A percentile compares a stretch with the other conserved stretches of the same genome.
phyloP scores from a whole-genome alignment of 53 echinoderm and acorn worm species.

The Patiria pectinifera region DNA sequence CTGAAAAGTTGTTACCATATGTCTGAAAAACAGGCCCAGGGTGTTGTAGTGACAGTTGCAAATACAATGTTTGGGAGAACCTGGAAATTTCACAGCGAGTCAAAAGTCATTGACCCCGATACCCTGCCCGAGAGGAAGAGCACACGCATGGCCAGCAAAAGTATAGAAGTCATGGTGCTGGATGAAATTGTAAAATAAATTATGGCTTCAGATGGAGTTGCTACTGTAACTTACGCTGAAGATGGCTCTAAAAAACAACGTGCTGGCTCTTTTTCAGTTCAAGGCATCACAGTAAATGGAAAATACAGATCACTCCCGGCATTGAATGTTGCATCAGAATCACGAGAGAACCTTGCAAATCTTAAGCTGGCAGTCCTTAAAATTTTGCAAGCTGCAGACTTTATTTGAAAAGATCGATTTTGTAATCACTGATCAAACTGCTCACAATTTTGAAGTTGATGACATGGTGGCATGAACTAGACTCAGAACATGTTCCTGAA shows the following conservation, averaged over 20 bases:
- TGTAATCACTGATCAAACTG: conserved; percentile 38
- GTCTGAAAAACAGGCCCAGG: conserved; percentile 20
- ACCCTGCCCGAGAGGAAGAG: conserved; percentile 23
- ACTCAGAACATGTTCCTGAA: neutral
- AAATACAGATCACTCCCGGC: conserved; percentile 10
- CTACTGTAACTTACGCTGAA: conserved; percentile 18
- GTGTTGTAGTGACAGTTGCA: conserved; percentile 32
- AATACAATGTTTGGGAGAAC: conserved; percentile 20
- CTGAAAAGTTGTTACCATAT: conserved; percentile 34
- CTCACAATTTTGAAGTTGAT: conserved; percentile 44
- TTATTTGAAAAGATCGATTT: conserved; percentile 38
- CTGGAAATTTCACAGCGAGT: conserved; percentile 20
- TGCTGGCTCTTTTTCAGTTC: conserved; percentile 36
- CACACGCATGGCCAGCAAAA: conserved; percentile 23
- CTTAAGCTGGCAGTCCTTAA: conserved; percentile 15
- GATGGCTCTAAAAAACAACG: conserved; percentile 37
- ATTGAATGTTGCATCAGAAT: conserved; percentile 14
- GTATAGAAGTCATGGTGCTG: conserved; percentile 13
- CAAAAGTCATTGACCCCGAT: conserved; percentile 27
- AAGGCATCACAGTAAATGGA: conserved; percentile 27
- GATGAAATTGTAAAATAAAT: conserved; percentile 27
- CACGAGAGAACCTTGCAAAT: conserved; percentile 27
- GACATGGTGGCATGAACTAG: conserved; percentile 5
- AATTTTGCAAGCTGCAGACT: neutral
- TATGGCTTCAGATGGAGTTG: conserved; percentile 11